These are phyloP conservation scores for Holothuria scabra DNA, from an alignment of 53 echinoderm and acorn worm species.

Conservation along the genomic window DNA sequence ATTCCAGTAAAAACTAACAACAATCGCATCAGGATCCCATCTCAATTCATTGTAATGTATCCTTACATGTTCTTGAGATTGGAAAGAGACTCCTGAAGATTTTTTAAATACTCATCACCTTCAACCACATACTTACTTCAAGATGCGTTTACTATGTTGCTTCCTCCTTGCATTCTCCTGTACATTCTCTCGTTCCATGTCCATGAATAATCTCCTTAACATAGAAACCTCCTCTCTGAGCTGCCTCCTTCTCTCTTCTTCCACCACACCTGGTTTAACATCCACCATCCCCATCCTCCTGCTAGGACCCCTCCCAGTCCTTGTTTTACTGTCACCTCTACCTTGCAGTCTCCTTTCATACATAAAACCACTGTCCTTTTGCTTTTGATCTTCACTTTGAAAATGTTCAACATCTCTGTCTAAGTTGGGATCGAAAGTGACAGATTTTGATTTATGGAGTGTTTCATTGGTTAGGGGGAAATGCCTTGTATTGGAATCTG, in stretches of 20 bases:
- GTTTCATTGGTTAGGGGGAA: neutral
- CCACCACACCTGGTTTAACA: constrained; percentile 57
- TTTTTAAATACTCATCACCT: too few species aligned
- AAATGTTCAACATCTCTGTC: neutral
- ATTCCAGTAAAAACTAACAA: too few species aligned
- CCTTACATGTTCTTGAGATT: too few species aligned
- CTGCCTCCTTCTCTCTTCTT: constrained; percentile 62
- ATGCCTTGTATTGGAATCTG: too few species aligned
- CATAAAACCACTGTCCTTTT: neutral
- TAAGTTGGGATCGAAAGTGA: constrained; percentile 57
- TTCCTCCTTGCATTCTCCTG: constrained; percentile 79
- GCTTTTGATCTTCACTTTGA: neutral
- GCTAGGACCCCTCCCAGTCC: neutral
- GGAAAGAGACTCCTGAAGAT: too few species aligned
- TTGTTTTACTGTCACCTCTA: neutral
- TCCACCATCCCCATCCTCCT: constrained; percentile 31
- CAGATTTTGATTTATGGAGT: constrained; percentile 42
- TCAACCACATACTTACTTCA: constrained; percentile 59
- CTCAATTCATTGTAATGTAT: too few species aligned
- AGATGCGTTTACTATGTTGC: constrained; percentile 81
- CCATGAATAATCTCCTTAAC: constrained; percentile 89
- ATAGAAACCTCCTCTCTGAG: constrained; percentile 77
- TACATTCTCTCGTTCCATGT: constrained; percentile 90
- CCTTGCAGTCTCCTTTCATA: neutral
- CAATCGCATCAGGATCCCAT: too few species aligned